Evolutionary conservation across 2,113 vertebrate species (phyloP), one percentile per base, ranked within the genome.

Genomic region (Megalops atlanticus): DNA sequence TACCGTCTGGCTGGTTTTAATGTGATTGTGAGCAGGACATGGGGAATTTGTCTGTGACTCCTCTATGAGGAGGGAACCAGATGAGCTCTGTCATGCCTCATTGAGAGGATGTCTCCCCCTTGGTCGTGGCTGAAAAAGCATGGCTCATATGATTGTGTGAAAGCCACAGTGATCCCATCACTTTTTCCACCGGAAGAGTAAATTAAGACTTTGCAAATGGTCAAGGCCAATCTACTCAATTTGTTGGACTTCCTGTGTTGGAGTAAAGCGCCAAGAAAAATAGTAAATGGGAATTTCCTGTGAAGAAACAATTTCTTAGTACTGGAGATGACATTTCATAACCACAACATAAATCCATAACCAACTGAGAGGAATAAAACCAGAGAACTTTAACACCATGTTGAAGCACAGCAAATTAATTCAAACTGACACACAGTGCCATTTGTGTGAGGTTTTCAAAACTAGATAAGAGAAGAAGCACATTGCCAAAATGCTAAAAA

Each of bases 241-340:
- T 64, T 64, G 24, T 1, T 74, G 38, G 5, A 74, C 18, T 74
- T 74, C 38, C 38, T 43, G 72, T 24, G 18, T 14, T 39, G 18
- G 38, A 74, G n/a, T 24, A n/a, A 27, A 39, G 0, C 41, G 38
- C 72, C 72, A 74, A 74, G 40, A 74, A 39, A 74, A 74, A 24
- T 18, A 74, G 35, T 43, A 74, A 41, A 41, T 41, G n/a, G 39
- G 72, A 43, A 74, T 74, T 74, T 27, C 72, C 38, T 41, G 40
- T 74, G 24, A 74, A 64, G 58, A 74, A 74, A 74, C 38, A 35
- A 72, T 36, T 38, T 38, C 33, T 72, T 68, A 5, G 27, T 68
- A 35, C 41, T 74, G 38, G 21, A n/a, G 40, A 41, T 12, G 38
- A 40, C 24, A n/a, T 27, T 7, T 64, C 24, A 64, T 64, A 11